Evolutionary conservation across 1,140 invertebrate genomes (phyloP), one percentile per base, ranked within the genome.

Genomic region (Drosophila arizonae): DNA sequence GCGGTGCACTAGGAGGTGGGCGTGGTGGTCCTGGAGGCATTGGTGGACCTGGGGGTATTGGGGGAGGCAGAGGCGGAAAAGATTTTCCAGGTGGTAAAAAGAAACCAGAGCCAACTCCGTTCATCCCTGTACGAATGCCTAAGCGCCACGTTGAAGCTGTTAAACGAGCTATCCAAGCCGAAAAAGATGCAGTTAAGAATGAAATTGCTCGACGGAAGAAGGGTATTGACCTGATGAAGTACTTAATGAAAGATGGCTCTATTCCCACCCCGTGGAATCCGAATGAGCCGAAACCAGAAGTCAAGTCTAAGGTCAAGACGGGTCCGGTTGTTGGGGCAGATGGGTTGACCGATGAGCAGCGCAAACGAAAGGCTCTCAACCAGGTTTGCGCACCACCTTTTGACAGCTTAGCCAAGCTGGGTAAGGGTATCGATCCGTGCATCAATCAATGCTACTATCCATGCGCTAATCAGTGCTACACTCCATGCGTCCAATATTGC

Each of bases 111-210:
- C 48, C 46, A 3, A 46, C 15, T n/a, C 36, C 51, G 4, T 15
- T 28, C 0, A 76, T 76, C 41, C 74, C 70, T 0, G 74, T 76
- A 10, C 45, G 64, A 21, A 67, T 68, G 74, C 45, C 30, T 0
- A 39, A 51, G 6, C 58, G 58, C 0, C 41, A 63, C 17, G 26
- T 30, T 3, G 66, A 73, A 30, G 45, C 13, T 9, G 5, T 43
- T 15, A 60, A 46, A 8, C 26, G 36, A 3, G 68, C 45, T 0
- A 28, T 21, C 9, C 30, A 36, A 13, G 33, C 39, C 2, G 10
- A 52, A 28, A 48, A 63, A 10, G 52, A 70, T 6, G 72, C 72
- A 17, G 17, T 43, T 1, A 11, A 57, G 0, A 17, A 51, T 4
- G 51, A 17, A 6, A 21, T 57, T 6, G 30, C 9, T 0, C 11